Evolutionary conservation across 1,140 invertebrate species (phyloP), one percentile per base, ranked within the genome.

Genomic region (Pseudomyrmex flavicornis): DNA sequence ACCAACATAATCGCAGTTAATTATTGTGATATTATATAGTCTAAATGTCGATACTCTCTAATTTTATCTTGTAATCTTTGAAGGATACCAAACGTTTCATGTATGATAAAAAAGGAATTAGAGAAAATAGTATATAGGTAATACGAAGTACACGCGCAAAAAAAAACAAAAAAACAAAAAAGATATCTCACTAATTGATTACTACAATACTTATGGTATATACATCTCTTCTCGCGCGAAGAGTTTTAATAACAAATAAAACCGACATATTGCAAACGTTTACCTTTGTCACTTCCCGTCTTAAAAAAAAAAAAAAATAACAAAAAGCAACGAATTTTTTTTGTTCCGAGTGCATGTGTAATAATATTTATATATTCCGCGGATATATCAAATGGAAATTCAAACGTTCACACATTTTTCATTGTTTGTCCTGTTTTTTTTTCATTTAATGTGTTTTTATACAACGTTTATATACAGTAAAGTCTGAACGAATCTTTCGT

Each of bases 21-120:
- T 66, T 83, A 80, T 80, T 80, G 76, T 80, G 76, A 80, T 80
- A 79, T 80, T 69, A 91, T 85, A 70, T 88, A 76, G 80, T 92
- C 86, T 91, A 90, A 87, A 86, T 89, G 91, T 90, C 84, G 87
- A 87, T 91, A 88, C 68, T 86, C 72, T 87, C 72, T 87, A 91
- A 77, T 91, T 92, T 90, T 83, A 88, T 87, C 82, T 89, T 92
- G 69, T 90, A 88, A 35, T 73, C 88, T 89, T 90, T 68, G 87
- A 62, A 89, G 69, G 84, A 88, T 90, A 90, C 70, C 85, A 80
- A 90, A 82, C 74, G 85, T 89, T 89, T 69, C 80, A 74, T 61
- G 68, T 65, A 85, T 89, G 0, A 35, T 35, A 35, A 35, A 35
- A 35, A 35, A 35, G 5, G 82, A 88, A 61, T 82, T 91, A 91